phyloP scores from a whole-genome alignment of 2,113 vertebrate species.

The Channa maculata region DNA sequence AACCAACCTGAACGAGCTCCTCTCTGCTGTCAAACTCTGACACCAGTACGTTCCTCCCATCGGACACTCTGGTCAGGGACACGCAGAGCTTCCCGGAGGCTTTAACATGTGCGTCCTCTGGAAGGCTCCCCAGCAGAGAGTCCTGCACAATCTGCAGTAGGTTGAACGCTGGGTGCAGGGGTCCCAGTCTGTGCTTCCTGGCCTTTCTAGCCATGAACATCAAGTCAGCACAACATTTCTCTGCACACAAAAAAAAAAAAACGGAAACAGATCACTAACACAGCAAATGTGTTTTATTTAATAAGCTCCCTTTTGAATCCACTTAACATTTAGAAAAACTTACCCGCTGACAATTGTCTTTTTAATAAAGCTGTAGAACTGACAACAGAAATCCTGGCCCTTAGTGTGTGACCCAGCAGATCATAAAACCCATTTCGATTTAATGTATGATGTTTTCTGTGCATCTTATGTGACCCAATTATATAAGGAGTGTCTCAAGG shows the following conservation, averaged over 20 bases:
- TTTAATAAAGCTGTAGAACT: too few species aligned
- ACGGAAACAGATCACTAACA: too few species aligned
- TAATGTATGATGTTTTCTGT: too few species aligned
- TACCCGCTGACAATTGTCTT: too few species aligned
- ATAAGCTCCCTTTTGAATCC: too few species aligned
- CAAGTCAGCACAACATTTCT: slow-evolving; percentile 52
- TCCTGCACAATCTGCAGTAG: slow-evolving; percentile 79
- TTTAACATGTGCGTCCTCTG: slow-evolving; percentile 84
- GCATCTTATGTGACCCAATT: too few species aligned
- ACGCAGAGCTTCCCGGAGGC: slow-evolving; percentile 84
- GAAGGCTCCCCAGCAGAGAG: slow-evolving; percentile 79
- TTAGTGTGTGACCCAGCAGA: too few species aligned
- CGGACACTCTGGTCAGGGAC: slow-evolving; percentile 91
- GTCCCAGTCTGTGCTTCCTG: slow-evolving; percentile 82
- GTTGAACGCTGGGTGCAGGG: slow-evolving; percentile 87
- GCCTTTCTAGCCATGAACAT: slow-evolving; percentile 77
- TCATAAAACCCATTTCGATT: too few species aligned
- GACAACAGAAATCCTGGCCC: too few species aligned
- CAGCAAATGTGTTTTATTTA: too few species aligned
- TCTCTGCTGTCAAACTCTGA: slow-evolving; percentile 91
- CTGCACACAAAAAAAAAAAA: slow-evolving; percentile 25
- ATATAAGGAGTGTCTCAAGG: too few species aligned
- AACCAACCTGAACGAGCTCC: slow-evolving; percentile 87
- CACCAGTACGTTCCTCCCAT: slow-evolving; percentile 88
- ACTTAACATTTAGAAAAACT: too few species aligned